These are phyloP conservation scores for Hyposoter didymator DNA, from an alignment of 2,888 invertebrate species.

Conservation along the genomic window DNA sequence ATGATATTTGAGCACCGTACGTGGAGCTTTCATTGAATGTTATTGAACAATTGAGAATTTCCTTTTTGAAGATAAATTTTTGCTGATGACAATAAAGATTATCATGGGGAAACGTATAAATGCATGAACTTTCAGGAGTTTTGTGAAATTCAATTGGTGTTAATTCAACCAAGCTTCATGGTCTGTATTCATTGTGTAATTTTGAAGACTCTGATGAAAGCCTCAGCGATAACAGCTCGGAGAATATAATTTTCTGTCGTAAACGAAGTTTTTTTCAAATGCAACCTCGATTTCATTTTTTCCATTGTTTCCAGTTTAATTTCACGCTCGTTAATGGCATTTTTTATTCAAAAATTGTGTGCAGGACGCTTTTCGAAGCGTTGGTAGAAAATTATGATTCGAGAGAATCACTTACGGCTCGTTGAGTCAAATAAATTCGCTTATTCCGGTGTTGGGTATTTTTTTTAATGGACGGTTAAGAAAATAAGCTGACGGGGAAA, in stretches of 20 bases:
- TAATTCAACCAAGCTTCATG: not conserved
- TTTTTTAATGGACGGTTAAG: not conserved
- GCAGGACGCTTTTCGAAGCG: conserved; percentile 1
- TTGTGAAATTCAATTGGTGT: not conserved
- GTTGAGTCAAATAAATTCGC: conserved; percentile 28
- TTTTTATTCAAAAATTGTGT: not conserved
- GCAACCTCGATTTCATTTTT: not conserved
- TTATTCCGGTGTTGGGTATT: conserved; percentile 16
- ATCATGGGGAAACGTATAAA: not conserved
- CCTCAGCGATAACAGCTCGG: not conserved
- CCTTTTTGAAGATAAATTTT: not conserved
- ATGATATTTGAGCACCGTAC: not conserved
- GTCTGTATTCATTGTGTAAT: not conserved
- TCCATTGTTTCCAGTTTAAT: not conserved
- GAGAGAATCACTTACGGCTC: conserved; percentile 8
- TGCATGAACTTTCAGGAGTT: not conserved
- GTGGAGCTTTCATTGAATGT: not conserved
- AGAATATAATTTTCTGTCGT: not conserved
- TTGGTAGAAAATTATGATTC: conserved; percentile 2
- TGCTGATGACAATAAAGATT: not conserved
- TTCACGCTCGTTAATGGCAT: not conserved
- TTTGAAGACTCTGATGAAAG: not conserved
- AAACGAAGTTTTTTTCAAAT: not conserved
- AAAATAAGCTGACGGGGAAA: not conserved
- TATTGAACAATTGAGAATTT: not conserved